Conservation (phyloP, 2,888 invertebrate genomes). For the Callinectes sapidus region DNA sequence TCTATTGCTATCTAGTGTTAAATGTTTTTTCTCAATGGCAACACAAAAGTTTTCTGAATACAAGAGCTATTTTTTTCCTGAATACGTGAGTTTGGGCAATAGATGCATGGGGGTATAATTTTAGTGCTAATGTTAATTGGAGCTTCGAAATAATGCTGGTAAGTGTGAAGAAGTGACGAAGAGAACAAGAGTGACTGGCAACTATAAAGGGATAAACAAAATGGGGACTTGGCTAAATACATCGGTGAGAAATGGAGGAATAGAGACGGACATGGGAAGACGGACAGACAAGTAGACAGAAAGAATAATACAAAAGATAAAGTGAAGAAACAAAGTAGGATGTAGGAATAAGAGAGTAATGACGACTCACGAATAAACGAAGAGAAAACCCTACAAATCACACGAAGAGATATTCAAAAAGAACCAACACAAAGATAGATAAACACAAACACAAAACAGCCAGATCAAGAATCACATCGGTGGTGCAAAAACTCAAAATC, state of each 20-base stretch:
- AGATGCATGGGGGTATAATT: too few species aligned
- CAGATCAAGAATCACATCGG: slow-evolving; percentile 14
- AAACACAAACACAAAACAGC: background rate
- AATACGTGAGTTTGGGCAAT: too few species aligned
- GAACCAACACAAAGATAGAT: background rate
- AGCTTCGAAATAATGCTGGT: too few species aligned
- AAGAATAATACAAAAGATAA: background rate
- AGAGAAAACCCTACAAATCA: background rate
- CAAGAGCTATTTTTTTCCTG: too few species aligned
- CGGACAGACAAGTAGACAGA: background rate
- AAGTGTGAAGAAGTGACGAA: background rate
- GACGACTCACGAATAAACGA: background rate
- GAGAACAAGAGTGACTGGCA: background rate
- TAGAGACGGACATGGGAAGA: background rate
- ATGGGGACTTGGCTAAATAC: too few species aligned
- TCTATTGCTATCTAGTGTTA: too few species aligned
- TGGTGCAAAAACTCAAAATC: slow-evolving; percentile 40
- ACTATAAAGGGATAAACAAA: too few species aligned
- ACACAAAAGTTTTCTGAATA: too few species aligned
- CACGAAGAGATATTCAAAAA: background rate
- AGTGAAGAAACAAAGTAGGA: background rate
- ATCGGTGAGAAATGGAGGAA: background rate
- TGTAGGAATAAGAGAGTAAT: background rate
- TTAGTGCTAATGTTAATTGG: too few species aligned
- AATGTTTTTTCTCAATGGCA: too few species aligned